Percentiles rank a stretch among this genome's conserved stretches.
Evolutionary conservation across 2,888 invertebrate genomes (phyloP).

Genomic region (Habrosyne pyritoides): DNA sequence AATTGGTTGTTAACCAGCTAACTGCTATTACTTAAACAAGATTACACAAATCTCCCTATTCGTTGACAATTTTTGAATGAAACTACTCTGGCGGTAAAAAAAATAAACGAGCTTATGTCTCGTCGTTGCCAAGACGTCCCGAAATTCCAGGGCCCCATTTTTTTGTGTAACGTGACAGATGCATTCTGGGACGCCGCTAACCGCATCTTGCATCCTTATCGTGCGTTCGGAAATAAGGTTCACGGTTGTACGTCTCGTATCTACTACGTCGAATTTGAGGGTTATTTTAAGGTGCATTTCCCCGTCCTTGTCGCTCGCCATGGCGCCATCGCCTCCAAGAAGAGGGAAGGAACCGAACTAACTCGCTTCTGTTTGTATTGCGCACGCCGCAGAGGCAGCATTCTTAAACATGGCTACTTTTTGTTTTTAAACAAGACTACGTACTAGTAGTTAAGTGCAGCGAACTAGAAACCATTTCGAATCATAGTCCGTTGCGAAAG

Average conservation of each 20-base stretch:
- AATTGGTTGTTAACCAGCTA: conserved; percentile 65
- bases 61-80: conserved; percentile 82
- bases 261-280: conserved; percentile 71
- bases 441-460: conserved; percentile 41
- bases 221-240: conserved; percentile 68
- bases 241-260: conserved; percentile 55
- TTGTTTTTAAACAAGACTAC: conserved; percentile 55
- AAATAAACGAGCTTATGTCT: conserved; percentile 78
- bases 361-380: conserved; percentile 74
- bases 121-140: conserved; percentile 72
- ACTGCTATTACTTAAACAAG: conserved; percentile 75
- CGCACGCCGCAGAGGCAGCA: conserved; percentile 56
- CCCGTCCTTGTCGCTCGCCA: conserved; percentile 72
- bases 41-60: conserved; percentile 80
- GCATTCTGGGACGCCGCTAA: conserved; percentile 80
- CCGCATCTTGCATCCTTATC: conserved; percentile 81
- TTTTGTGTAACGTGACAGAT: conserved; percentile 79
- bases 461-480: conserved; percentile 50
- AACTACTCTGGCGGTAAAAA: conserved; percentile 66
- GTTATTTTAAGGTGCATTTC: conserved; percentile 76
- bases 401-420: conserved; percentile 70
- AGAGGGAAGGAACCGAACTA: conserved; percentile 50
- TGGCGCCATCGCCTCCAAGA: conserved; percentile 71
- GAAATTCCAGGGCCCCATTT: conserved; percentile 78
- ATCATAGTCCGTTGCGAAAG: conserved; percentile 59